Evolutionary conservation across 2,888 invertebrate genomes (phyloP), one percentile per base, ranked within the genome.

Genomic region (Noctua pronuba): DNA sequence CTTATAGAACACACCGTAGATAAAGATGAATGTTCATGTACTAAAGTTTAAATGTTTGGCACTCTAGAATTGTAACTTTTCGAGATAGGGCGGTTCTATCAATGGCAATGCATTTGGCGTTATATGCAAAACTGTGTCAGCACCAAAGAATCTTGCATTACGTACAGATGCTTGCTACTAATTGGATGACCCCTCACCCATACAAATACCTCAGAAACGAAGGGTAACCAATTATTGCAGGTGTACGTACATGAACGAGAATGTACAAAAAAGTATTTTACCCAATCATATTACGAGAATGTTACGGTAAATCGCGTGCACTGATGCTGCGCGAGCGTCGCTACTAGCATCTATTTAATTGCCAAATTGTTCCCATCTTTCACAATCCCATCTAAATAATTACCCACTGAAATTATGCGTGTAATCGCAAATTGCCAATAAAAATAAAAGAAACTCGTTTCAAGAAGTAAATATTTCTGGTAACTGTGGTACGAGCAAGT

Each of bases 361-460:
- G 77, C 74, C 72, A 84, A 88, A 88, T 80, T 80, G 87, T 76
- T 85, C 71, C 62, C 77, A 81, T 80, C 80, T 82, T 83, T 84
- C 86, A 88, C 85, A 86, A 84, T 86, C 69, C 75, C 77, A 82
- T 80, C 75, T 75, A 84, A 87, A 90, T 86, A 84, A 86, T 81
- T 84, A 73, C 77, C 73, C 80, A 80, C 80, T 84, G 80, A 87
- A 89, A 91, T 90, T 87, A 86, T 86, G 89, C 91, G 86, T 90
- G 90, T 91, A 91, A 92, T 91, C 89, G 88, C 84, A 91, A 92
- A 92, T 92, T 90, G 90, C 78, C 88, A 80, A 88, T 92, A 90
- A 91, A 91, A 90, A 88, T 89, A 90, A 88, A 85, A 90, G 84
- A 88, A 90, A 91, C 88, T 86, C 76, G 88, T 87, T 88, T 77